These are phyloP conservation scores for Myrmecophaga tridactyla DNA, from an alignment of 2,113 vertebrate genomes.

Conservation along the genomic window DNA sequence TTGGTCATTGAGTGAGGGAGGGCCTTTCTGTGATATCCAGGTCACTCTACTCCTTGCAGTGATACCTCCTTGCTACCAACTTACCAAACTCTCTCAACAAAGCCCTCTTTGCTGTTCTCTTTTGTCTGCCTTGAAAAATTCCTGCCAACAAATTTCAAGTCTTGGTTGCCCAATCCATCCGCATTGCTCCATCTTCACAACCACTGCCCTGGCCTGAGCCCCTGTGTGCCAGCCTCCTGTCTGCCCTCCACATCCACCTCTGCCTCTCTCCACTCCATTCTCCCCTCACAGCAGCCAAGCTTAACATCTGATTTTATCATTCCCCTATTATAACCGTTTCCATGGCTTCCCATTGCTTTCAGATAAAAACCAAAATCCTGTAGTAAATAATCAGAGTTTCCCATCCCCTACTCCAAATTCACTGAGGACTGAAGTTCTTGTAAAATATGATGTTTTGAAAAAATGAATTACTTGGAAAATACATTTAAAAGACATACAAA, in stretches of 20 bases:
- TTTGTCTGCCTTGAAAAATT: too few species aligned
- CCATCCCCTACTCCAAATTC: neutral
- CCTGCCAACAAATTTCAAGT: too few species aligned
- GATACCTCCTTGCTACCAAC: too few species aligned
- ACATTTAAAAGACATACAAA: neutral
- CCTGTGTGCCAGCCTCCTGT: too few species aligned
- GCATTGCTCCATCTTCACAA: too few species aligned
- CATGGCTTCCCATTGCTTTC: neutral
- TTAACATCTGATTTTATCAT: neutral
- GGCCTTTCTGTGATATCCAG: too few species aligned
- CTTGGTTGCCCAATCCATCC: too few species aligned
- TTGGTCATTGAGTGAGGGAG: neutral
- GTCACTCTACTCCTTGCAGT: too few species aligned
- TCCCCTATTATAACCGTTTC: neutral
- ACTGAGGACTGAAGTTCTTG: neutral
- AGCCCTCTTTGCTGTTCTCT: too few species aligned
- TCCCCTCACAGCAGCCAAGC: neutral
- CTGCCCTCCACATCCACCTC: too few species aligned
- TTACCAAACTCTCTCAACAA: too few species aligned
- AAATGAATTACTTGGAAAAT: neutral
- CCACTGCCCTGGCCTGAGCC: too few species aligned
- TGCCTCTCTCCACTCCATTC: neutral
- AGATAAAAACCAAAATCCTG: neutral
- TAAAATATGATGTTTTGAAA: neutral
- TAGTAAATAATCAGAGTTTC: neutral